Conservation (phyloP, 2,888 invertebrate species). For the Bedellia somnulentella region DNA sequence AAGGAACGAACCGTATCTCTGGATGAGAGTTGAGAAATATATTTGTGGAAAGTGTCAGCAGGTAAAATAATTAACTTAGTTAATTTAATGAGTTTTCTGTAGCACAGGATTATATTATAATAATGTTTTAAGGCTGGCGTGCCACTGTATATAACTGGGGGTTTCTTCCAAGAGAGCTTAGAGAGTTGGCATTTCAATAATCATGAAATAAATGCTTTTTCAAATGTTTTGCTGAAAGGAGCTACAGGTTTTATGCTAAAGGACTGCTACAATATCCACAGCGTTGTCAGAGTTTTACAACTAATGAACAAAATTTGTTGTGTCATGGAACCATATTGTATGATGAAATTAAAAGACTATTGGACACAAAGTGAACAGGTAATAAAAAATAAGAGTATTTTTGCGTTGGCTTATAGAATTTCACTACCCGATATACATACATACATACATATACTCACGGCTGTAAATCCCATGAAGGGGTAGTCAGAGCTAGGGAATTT, state of each 20-base stretch:
- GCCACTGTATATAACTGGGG: slow-evolving; percentile 31
- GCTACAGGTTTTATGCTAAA: slow-evolving; percentile 27
- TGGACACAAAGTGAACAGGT: too few relatives aligned
- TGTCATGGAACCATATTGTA: too few relatives aligned
- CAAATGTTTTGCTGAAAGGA: slow-evolving; percentile 32
- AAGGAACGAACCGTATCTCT: slow-evolving; percentile 13
- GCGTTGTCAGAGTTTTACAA: slow-evolving; percentile 17
- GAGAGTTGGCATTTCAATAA: slow-evolving; percentile 14
- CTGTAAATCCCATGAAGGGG: too few relatives aligned
- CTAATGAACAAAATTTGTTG: slow-evolving; percentile 25
- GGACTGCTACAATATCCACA: slow-evolving; percentile 15
- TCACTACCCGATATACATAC: too few relatives aligned
- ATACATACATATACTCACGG: too few relatives aligned
- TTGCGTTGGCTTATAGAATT: too few relatives aligned
- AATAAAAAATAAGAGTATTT: too few relatives aligned
- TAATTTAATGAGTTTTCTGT: too few relatives aligned
- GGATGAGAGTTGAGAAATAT: slow-evolving; percentile 11
- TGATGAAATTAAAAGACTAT: too few relatives aligned
- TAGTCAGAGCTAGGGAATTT: too few relatives aligned
- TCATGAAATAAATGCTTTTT: slow-evolving; percentile 25
- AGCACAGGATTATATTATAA: slow-evolving; percentile 4
- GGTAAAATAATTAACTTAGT: too few relatives aligned
- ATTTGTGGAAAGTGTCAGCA: slow-evolving; percentile 28
- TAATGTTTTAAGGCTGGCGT: slow-evolving; percentile 26
- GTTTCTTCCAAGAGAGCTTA: slow-evolving; percentile 20